These are phyloP conservation scores for Cottus gobio DNA, from an alignment of 2,113 vertebrate species.

Conservation along the genomic window DNA sequence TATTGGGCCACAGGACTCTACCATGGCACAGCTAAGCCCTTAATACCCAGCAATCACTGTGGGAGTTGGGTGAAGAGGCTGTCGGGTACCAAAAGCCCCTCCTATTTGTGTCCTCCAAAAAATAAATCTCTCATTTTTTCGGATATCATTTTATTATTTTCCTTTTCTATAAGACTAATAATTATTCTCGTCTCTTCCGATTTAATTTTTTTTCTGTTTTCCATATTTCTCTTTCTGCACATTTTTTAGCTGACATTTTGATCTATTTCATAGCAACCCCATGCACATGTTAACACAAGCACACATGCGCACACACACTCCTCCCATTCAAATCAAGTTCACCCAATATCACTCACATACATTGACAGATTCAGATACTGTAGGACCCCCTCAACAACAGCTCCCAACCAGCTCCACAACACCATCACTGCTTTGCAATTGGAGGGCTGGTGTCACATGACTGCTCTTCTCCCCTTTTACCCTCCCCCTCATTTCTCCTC, in stretches of 20 bases:
- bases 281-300: neutral
- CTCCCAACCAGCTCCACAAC: slow-evolving; percentile 22
- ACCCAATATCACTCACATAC: neutral
- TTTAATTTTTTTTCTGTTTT: neutral
- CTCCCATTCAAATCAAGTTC: neutral
- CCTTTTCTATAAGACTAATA: neutral
- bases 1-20: slow-evolving; percentile 40
- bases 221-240: neutral
- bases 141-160: neutral
- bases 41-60: slow-evolving; percentile 59
- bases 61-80: neutral
- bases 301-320: neutral
- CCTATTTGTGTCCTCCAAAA: neutral
- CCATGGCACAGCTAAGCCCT: slow-evolving; percentile 62
- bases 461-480: neutral
- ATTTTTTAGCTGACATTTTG: too few relatives aligned
- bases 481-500: slow-evolving; percentile 41
- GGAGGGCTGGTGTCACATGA: slow-evolving; percentile 56
- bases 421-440: slow-evolving; percentile 35
- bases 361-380: neutral
- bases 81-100: neutral
- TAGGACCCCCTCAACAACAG: slow-evolving; percentile 30
- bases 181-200: neutral
- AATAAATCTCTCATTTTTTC: neutral
- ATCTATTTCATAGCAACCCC: too few relatives aligned